phyloP scores from a whole-genome alignment of 2,113 vertebrate species.

The Himantopus leucocephalus region DNA sequence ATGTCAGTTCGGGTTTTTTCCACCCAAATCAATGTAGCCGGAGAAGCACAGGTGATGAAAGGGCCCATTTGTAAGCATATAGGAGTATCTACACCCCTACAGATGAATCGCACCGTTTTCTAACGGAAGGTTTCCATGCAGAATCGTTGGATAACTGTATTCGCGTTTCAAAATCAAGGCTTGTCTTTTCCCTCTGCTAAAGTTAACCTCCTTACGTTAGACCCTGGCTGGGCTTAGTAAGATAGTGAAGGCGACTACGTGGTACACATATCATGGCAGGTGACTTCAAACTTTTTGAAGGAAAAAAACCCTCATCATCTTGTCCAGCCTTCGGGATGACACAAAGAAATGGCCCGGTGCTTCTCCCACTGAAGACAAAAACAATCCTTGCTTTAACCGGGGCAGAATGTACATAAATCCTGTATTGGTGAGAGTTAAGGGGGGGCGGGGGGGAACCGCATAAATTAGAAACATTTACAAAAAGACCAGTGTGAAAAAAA shows the following conservation, averaged over 20 bases:
- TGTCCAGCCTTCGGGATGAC: background rate
- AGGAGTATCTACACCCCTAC: background rate
- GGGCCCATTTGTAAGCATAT: background rate
- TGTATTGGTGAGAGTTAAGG: background rate
- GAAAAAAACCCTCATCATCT: background rate
- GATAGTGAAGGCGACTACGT: background rate
- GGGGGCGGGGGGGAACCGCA: background rate
- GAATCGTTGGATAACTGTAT: background rate
- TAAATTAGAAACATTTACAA: constrained; percentile 7
- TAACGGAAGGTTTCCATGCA: background rate
- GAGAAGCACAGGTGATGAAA: background rate
- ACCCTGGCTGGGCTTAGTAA: background rate
- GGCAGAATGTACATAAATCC: background rate
- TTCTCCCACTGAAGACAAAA: background rate
- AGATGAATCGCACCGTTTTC: background rate
- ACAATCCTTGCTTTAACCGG: background rate
- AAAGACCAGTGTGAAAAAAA: background rate
- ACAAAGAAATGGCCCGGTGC: background rate
- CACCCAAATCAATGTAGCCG: background rate
- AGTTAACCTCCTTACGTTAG: background rate
- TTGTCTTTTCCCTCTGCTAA: background rate
- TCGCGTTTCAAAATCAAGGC: background rate
- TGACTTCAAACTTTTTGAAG: background rate
- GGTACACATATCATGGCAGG: background rate
- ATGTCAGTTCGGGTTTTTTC: background rate